Evolutionary conservation across 2,888 invertebrate genomes (phyloP).

Genomic region (Oithona nana): DNA sequence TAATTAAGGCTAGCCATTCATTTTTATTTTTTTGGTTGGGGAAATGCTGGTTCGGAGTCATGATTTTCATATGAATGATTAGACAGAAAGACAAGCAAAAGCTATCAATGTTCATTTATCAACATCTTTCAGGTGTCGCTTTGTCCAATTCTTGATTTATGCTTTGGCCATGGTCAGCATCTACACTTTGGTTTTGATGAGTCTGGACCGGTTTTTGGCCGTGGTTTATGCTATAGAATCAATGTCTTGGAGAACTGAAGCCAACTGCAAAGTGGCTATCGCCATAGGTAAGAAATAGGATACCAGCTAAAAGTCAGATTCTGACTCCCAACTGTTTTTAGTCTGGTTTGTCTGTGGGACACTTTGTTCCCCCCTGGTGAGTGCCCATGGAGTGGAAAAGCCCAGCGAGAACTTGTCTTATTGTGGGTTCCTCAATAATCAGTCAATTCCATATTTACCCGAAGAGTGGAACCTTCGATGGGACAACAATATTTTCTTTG

Average conservation of each 20-base stretch:
- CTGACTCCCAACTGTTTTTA: no score
- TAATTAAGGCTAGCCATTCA: no score
- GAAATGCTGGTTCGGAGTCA: no score
- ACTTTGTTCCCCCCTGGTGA: slow-evolving; percentile 48
- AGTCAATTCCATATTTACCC: neutral
- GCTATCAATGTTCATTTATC: no score
- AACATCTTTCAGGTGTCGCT: slow-evolving; percentile 45
- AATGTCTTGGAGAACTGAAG: slow-evolving; percentile 60
- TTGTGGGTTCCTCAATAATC: slow-evolving; percentile 1
- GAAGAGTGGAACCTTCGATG: neutral
- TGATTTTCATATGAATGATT: no score
- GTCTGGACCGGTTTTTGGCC: slow-evolving; percentile 68
- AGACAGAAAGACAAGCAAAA: no score
- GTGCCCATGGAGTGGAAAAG: neutral
- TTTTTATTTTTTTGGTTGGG: no score
- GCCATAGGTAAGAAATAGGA: no score
- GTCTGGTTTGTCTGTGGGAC: slow-evolving; percentile 44
- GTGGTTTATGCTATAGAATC: slow-evolving; percentile 80
- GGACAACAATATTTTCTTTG: neutral
- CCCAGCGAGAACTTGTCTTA: neutral
- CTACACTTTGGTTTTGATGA: slow-evolving; percentile 83
- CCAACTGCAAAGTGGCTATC: slow-evolving; percentile 58
- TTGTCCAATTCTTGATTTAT: slow-evolving; percentile 73
- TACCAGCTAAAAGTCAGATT: no score
- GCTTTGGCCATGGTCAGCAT: slow-evolving; percentile 84